Base-by-base conservation (phyloP, 2,113 vertebrate species). In the Xenopus tropicalis region DNA sequence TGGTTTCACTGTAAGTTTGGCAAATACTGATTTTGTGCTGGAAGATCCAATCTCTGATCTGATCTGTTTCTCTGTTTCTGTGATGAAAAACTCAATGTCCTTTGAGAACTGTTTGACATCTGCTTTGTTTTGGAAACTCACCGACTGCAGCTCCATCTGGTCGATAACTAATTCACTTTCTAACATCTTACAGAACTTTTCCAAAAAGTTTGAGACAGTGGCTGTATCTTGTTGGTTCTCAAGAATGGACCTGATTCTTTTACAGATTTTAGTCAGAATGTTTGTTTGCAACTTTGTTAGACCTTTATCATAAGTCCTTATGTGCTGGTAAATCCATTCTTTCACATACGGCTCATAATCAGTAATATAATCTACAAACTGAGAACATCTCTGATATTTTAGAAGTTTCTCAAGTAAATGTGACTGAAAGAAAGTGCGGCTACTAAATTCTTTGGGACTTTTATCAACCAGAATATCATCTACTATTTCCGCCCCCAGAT, bases 401-500 rank as follows among this genome's bases (percentile, higher is more conserved):
- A 81, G 66, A 25, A 81, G 37, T 5, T 29, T 17, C n/a, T 69
- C 58, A 42, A 76, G 66, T 20, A 81, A 13, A 6, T 44, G 44
- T 37, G 43, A 65, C 23, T 81, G 80, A 59, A 81, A 77, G 43
- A 59, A 70, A 11, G 51, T 65, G n/a, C 76, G 46, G 22, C 64
- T 74, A 13, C 59, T 67, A 24, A 71, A 69, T 23, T 54, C 46
- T 10, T 65, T 61, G 24, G 52, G 63, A 13, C 64, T 44, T 11
- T 20, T 14, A 14, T 72, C 59, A 20, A 42, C 25, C 24, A 76
- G 56, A 16, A 79, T 3, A 5, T 78, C 71, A 54, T 81, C 75
- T 5, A 79, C 71, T 23, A 81, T 79, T 24, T 74, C 61, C 59
- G 72, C n/a, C 14, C 80, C 80, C 61, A 81, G 74, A 44, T 65